Percentiles rank a stretch among this genome's conserved stretches.
These are phyloP conservation scores for Ornithorhynchus anatinus DNA, from an alignment of 2,113 vertebrate species.

Conservation along the genomic window DNA sequence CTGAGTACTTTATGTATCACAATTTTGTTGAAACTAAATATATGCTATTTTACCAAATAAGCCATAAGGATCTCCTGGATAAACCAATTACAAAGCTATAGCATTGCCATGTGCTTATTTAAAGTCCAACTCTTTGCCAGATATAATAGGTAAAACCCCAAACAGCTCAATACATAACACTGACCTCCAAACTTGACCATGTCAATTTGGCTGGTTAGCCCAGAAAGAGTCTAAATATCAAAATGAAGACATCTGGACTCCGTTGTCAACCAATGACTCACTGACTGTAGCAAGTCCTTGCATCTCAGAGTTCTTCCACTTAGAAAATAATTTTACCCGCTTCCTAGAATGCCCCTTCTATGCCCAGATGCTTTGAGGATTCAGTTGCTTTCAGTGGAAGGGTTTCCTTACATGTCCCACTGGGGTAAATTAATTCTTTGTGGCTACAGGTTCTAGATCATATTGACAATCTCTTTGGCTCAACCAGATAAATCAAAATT, in stretches of 20 bases:
- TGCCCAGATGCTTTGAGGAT: accelerated
- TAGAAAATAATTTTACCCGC: not conserved
- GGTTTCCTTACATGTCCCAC: not conserved
- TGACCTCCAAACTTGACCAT: no score
- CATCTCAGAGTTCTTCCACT: no score
- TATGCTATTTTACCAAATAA: no score
- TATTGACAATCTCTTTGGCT: not conserved
- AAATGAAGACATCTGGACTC: not conserved
- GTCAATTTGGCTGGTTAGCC: not conserved
- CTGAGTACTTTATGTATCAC: no score
- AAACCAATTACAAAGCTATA: no score
- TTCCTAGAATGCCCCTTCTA: not conserved
- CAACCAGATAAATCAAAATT: not conserved
- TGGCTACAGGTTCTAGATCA: not conserved
- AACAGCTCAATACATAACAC: accelerated
- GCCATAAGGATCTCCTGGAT: no score
- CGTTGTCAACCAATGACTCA: not conserved
- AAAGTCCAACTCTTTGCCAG: not conserved
- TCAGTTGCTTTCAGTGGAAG: not conserved
- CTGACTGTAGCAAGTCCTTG: no score
- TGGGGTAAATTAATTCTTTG: not conserved
- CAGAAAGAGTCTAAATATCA: not conserved
- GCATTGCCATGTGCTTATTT: no score
- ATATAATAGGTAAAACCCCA: not conserved
- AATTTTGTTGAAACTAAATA: no score